Evolutionary conservation across 2,888 invertebrate genomes (phyloP), one percentile per base, ranked within the genome.

Genomic region (Chaetogeoica ovagalla): DNA sequence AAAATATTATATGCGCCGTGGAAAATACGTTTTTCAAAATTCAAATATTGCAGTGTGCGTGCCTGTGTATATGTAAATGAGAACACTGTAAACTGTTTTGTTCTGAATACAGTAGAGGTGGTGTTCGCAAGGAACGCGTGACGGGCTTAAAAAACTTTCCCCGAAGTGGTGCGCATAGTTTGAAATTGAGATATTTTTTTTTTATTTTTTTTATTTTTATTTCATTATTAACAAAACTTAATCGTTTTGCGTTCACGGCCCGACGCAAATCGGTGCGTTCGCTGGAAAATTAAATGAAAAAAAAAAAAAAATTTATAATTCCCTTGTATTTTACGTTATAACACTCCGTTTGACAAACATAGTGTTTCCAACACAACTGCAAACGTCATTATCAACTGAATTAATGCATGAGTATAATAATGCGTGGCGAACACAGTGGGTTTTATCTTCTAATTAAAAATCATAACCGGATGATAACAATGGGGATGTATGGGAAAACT

Each of bases 391-490:
- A 62, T 63, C 73, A 63, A 73, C 73, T 63, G 52, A 73, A 73
- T 73, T 73, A 73, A 73, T 73, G 73, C 52, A 55, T 63, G 43
- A 52, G 60, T 62, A 72, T 73, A 72, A 62, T 43, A 30, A 30
- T 2, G 30, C 30, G 63, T 39, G 39, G 52, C 7, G 17, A 74
- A 74, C 65, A 65, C 39, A 11, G 55, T 21, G 52, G 74, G 55
- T 74, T 74, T 74, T 74, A 74, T 74, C 63, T 74, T 65, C 65
- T 57, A 57, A 74, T 74, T 74, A 65, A 74, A 74, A 74, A 74
- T 74, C 65, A 74, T 74, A 65, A 74, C 65, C 13, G 74, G 39
- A 65, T 65, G 39, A 65, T 65, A 57, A 74, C 21, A 63, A 57
- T 74, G 39, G 55, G 13, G 65, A 65, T 39, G 21, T 65, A n/a